Evolutionary conservation across 2,888 invertebrate genomes (phyloP).

Genomic region (Sphinx pinastri): DNA sequence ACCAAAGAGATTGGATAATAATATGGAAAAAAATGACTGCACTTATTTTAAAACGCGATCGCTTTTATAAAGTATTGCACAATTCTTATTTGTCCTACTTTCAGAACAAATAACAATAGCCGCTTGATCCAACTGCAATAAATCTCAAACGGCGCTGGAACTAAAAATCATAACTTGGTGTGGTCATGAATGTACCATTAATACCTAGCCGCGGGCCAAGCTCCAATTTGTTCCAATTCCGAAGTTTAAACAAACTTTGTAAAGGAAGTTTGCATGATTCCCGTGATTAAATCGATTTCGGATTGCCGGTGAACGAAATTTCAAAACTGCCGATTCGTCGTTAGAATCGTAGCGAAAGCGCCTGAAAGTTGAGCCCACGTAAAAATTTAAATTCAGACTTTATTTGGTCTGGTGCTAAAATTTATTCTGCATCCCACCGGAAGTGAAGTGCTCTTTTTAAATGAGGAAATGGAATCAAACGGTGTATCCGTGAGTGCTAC

Average conservation of each 20-base stretch:
- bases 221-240: conserved; percentile 80
- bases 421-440: conserved; percentile 47
- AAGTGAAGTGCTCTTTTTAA: conserved; percentile 29
- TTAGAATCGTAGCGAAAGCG: conserved; percentile 61
- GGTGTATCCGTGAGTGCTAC: conserved; percentile 24
- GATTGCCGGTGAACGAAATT: conserved; percentile 76
- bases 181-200: conserved; percentile 76
- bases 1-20: too few relatives aligned
- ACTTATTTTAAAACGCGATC: too few relatives aligned
- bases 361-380: conserved; percentile 64
- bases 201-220: conserved; percentile 76
- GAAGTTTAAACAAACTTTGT: conserved; percentile 78
- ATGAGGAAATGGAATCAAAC: conserved; percentile 20
- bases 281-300: conserved; percentile 81
- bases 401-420: conserved; percentile 56
- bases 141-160: conserved; percentile 29
- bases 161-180: conserved; percentile 57
- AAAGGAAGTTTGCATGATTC: conserved; percentile 75
- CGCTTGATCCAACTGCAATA: conserved; percentile 1
- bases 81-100: conserved; percentile 5
- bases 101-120: not conserved
- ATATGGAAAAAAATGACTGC: too few relatives aligned
- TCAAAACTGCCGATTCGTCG: conserved; percentile 76
- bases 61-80: not conserved
- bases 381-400: conserved; percentile 67